These are phyloP conservation scores for Mythimna lalbum DNA, from an alignment of 2,888 invertebrate genomes.

Conservation along the genomic window DNA sequence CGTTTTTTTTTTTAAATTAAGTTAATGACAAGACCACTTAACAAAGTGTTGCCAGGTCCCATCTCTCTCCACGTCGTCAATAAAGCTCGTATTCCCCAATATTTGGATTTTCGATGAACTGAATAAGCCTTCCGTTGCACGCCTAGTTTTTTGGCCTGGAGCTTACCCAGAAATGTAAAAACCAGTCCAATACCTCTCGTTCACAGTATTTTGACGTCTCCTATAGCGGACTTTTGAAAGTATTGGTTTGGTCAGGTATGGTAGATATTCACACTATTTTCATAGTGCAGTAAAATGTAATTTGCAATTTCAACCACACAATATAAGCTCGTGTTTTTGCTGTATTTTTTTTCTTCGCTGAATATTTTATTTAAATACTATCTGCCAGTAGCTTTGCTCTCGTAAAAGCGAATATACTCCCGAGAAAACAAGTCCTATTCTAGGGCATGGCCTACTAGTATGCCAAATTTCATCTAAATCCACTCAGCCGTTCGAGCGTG, in stretches of 20 bases:
- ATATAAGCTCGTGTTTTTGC: neutral
- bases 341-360: too few relatives aligned
- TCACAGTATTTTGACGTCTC: slow-evolving; percentile 26
- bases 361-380: too few relatives aligned
- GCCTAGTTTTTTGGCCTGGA: slow-evolving; percentile 30
- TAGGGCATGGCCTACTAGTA: too few relatives aligned
- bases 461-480: too few relatives aligned
- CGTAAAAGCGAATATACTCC: neutral
- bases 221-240: slow-evolving; percentile 13
- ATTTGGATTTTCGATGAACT: slow-evolving; percentile 49
- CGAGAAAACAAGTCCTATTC: too few relatives aligned
- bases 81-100: slow-evolving; percentile 35
- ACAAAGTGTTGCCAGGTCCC: slow-evolving; percentile 41
- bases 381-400: neutral
- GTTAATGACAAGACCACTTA: slow-evolving; percentile 48
- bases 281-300: neutral
- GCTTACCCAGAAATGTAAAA: slow-evolving; percentile 39
- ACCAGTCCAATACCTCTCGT: slow-evolving; percentile 13
- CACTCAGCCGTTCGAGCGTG: too few relatives aligned
- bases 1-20: slow-evolving; percentile 47
- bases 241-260: slow-evolving; percentile 15
- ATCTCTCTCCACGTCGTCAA: slow-evolving; percentile 27
- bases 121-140: slow-evolving; percentile 48
- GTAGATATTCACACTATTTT: slow-evolving; percentile 5
- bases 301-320: slow-evolving; percentile 14